Evolutionary conservation across 2,797 vertebrate species (phyloP), one percentile per base, ranked within the genome.

Genomic region (Eurystomus glaucurus): DNA sequence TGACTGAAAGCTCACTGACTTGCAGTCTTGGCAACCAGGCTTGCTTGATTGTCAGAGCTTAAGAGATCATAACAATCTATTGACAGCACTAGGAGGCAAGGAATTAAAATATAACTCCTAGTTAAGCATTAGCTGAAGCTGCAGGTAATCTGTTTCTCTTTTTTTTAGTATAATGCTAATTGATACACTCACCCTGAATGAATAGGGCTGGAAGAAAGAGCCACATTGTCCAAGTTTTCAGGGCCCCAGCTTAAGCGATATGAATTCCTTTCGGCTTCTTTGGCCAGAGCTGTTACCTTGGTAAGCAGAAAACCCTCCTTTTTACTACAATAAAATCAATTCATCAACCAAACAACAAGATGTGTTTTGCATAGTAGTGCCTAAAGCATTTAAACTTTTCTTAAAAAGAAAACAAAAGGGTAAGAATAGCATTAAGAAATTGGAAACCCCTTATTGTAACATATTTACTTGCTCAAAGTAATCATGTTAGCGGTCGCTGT

Each of bases 211-310:
- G 99, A 99, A 90, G 99, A 99, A 95, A 99, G 98, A 68, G 99
- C 99, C 94, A 99, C 98, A 11, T 99, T 99, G 98, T 99, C 99
- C 98, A 99, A 97, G 96, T 99, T 99, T 90, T 99, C 99, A 46
- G 98, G 98, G 85, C 99, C 99, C 99, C 99, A 99, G 97, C 99
- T 99, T 87, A 99, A 98, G 85, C 99, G 98, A 97, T 99, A 99
- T 0, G 99, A 99, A 92, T 99, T 99, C 96, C 97, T 99, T 95
- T 99, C 99, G 57, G 98, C 98, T 86, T 99, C 99, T 95, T 99
- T 98, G 93, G 98, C 86, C 68, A 99, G 97, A 23, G 98, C 92
- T 10, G 99, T 98, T 88, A 99, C 98, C 99, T 99, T 90, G 41
- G 90, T 69, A 98, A 94, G 58, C n/a, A 95, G 95, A 97, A 92